These are phyloP conservation scores for Crenichthys baileyi DNA, from an alignment of 2,797 vertebrate species.

Conservation along the genomic window DNA sequence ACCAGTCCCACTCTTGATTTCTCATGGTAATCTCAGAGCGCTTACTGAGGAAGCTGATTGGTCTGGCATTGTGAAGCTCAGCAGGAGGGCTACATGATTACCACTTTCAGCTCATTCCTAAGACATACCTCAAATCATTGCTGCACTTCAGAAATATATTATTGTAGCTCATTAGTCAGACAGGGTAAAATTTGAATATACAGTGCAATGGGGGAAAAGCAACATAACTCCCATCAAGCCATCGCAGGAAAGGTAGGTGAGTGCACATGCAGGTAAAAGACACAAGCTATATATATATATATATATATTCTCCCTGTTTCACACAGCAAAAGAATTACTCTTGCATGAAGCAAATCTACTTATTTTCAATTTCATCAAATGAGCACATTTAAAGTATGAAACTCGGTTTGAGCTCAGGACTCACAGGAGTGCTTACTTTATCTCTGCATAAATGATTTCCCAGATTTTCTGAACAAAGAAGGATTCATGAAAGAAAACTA, in stretches of 20 bases:
- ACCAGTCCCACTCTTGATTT: constrained; percentile 1
- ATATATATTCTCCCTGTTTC: no score
- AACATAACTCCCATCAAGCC: neutral
- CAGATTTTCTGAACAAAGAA: no score
- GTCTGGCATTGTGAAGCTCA: neutral
- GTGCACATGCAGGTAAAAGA: neutral
- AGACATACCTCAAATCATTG: neutral
- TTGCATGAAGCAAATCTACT: no score
- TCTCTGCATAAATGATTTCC: no score
- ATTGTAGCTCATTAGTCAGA: neutral
- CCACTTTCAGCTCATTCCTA: neutral
- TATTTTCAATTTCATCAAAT: no score
- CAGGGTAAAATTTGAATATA: neutral
- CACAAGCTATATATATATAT: neutral
- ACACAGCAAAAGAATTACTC: no score
- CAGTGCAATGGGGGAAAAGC: neutral
- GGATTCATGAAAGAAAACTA: no score
- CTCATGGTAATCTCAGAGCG: neutral
- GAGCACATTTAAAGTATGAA: no score
- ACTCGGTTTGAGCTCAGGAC: no score
- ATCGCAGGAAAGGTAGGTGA: neutral
- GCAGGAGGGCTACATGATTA: constrained; percentile 6
- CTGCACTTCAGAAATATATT: constrained; percentile 6
- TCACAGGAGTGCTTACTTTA: no score
- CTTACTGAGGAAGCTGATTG: constrained; percentile 5